Base-by-base conservation (phyloP, 2,888 invertebrate genomes). In the Drosophila cracens region DNA sequence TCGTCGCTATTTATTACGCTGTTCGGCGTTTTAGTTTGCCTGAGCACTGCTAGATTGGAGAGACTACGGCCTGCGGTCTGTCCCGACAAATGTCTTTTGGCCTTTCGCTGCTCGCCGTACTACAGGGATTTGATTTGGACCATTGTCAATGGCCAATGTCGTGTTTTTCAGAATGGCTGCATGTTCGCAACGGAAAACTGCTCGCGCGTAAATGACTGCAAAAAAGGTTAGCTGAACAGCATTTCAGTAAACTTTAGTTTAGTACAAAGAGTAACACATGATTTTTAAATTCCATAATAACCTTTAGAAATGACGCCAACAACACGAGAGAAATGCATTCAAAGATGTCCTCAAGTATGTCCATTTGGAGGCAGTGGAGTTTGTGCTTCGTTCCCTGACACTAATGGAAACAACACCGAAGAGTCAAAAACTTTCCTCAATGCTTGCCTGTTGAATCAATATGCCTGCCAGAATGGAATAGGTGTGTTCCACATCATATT, bases 161-260 rank as follows among this genome's bases (percentile, higher is more conserved):
- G 77, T 0, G 74, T 82, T 18, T 85, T 68, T 18, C 83, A 85
- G n/a, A 83, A 83, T 36, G 64, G 67, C 4, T 82, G 82, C 48
- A 3, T 82, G 0, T 76, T 82, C 27, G 58, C 10, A 8, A 36
- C 56, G 31, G 56, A 49, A 31, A 82, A 85, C 33, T 82, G 82
- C 16, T 46, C 36, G 21, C 70, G 85, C 2, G 54, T 29, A 5
- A 82, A 82, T 43, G 65, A 16, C 16, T 85, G 82, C 31, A 18
- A 68, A 36, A 10, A 8, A 8, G 53, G 82, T 82, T 52, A 70
- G 72, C 18, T 6, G 1, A 13, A 2, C 1, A 2, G 25, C 10
- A 49, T 18, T 18, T 49, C 4, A 16, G 7, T 52, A 7, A 8
- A 21, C n/a, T 13, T 21, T 8, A 25, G 21, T 46, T 7, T 1